Base-by-base conservation (phyloP, 2,888 invertebrate species). In the Xestia xanthographa region DNA sequence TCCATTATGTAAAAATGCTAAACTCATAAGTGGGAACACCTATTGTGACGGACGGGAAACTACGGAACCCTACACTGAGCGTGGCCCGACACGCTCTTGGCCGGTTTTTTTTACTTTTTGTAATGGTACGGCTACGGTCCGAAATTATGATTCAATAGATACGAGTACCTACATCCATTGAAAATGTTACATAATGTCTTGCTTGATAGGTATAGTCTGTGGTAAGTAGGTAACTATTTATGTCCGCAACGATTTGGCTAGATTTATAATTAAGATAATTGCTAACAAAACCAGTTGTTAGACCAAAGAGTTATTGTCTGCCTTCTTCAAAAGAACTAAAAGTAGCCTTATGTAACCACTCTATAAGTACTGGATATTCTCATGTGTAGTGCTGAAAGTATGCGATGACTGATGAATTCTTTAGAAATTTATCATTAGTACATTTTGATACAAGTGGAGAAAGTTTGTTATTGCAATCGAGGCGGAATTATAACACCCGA, bases 251-350 rank as follows among this genome's bases (percentile, higher is more conserved):
- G 22, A 53, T 72, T 45, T 9, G 17, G 5, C 14, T 48, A 65
- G 41, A 80, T 73, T 17, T 20, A 14, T 80, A 63, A 77, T 77
- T 65, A 72, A 56, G 73, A 72, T 77, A 63, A 79, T 48, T 45
- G 26, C 63, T 0, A 72, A 41, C 29, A 63, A 48, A 63, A 41
- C 53, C 41, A 48, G 53, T 53, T 50, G n/a, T 34, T 14, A 38
- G 26, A 22, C 6, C 20, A n/a, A 45, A 5, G 45, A 41, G 41
- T 71, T 62, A 48, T 80, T 71, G 29, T 72, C 22, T 26, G n/a
- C 5, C 26, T 48, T 26, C 34, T 41, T 48, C 14, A 62, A 66
- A 62, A 80, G 29, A 72, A 48, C 17, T 38, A 41, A 22, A 53
- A 41, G 22, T 56, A 56, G 12, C 20, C 14, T 75, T 68, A 67